Base-by-base conservation (phyloP, 2,888 invertebrate species). In the Limnephilus rhombicus region DNA sequence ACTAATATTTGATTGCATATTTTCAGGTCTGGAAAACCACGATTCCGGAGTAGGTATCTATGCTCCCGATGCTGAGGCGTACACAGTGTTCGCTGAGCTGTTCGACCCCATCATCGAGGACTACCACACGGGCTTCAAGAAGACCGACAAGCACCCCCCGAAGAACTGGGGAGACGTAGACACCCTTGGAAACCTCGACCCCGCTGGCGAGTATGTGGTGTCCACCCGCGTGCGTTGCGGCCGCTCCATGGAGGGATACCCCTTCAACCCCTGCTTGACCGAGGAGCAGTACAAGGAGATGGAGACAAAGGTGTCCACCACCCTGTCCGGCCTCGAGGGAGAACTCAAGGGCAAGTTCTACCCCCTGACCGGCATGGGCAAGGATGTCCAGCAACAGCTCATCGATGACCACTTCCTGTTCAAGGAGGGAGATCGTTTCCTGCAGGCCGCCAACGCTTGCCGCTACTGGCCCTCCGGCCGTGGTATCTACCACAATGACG, bases 31-130 rank as follows among this genome's bases (percentile, higher is more conserved):
- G 95, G 99, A 99, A 96, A 99, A 99, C 96, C 97, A 98, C 95
- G 99, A 99, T 96, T 99, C 99, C 94, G 99, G 99, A 94, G 98
- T 99, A 94, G 99, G 99, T 95, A 98, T 99, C 96, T 99, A 99
- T 95, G 99, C 99, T 92, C 99, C 99, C 93, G 99, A 99, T 95
- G 99, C 99, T 94, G 99, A 99, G 96, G 96, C 99, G 91, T 99
- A 99, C 97, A 97, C 98, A 94, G 97, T 98, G 92, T 99, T 99
- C 96, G 97, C 98, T 94, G 98, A 98, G 92, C 97, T 99, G 94
- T 99, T 99, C 96, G 99, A 99, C 96, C 99, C 99, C 95, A 98
- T 99, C 97, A 99, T 99, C 95, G 99, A 99, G 95, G 99, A 99
- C 95, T 99, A 99, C 97, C 99, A 99, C 96, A 97, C 97, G 95